Base-by-base conservation (phyloP, 1,140 invertebrate species). In the Brachionus koreanus region DNA sequence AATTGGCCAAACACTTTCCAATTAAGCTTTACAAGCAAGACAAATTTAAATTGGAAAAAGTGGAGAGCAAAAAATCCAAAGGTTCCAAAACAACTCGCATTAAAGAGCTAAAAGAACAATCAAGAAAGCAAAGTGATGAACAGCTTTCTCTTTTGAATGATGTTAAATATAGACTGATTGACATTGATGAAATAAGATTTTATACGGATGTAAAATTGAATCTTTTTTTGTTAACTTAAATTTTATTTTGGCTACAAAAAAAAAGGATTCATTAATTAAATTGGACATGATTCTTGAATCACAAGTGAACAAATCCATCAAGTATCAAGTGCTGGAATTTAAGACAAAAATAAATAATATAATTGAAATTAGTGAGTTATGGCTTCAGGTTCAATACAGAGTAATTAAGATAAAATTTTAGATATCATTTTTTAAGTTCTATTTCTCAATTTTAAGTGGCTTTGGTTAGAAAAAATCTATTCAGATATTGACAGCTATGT, bases 1-100 rank as follows among this genome's bases (percentile, higher is more conserved):
- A 88, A 85, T 83, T 88, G 75, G 87, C 87, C 69, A 88, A 88
- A 83, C 86, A 88, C 74, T 87, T 88, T 39, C 87, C 87, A 12
- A 61, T 79, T 0, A 65, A 79, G 57, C n/a, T 79, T 12, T 74
- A 74, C 23, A 74, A 74, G 46, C 39, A 37, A n/a, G 65, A 69
- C 65, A 69, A 69, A 69, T 69, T 69, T 16, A 69, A 69, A 19
- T 19, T 69, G 5, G 65, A 43, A 25, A 46, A 19, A 10, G 13
- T 12, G 13, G 19, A 43, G 16, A 19, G 37, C 25, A 74, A 74
- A 74, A 74, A 43, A 74, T 12, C 69, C 2, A 74, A 46, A 74
- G 69, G 72, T 75, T 86, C 39, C 86, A 87, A 74, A 85, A 86
- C 35, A 85, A 85, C 74, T 84, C 86, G 0, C 85, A 86, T 83